Evolutionary conservation across 2,797 vertebrate species (phyloP).

Genomic region (Cichlasoma orientale): DNA sequence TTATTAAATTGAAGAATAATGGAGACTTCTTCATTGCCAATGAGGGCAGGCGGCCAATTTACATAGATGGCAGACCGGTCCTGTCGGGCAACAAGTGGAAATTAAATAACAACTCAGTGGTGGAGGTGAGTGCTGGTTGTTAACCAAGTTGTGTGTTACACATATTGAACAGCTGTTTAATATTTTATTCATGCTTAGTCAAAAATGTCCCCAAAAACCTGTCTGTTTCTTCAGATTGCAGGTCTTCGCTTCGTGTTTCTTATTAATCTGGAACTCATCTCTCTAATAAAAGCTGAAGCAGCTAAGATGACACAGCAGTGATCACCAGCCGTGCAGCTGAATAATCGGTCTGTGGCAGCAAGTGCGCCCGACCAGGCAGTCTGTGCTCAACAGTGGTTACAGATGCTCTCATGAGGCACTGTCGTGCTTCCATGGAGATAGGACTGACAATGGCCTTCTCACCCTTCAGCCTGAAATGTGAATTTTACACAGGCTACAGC

Average conservation of each 20-base stretch:
- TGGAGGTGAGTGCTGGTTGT: constrained; percentile 83
- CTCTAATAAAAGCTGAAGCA: constrained; percentile 94
- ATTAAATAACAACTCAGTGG: constrained; percentile 95
- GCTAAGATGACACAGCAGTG: constrained; percentile 93
- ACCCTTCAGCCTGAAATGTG: constrained; percentile 26
- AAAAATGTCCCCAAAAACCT: not conserved
- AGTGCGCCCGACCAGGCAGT: not conserved
- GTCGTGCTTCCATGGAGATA: not conserved
- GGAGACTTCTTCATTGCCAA: constrained; percentile 97
- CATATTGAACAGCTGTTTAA: not conserved
- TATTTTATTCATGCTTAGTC: not conserved
- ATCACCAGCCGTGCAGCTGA: constrained; percentile 41
- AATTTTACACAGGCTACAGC: constrained; percentile 23
- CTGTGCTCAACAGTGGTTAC: not conserved
- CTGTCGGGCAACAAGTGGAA: constrained; percentile 96
- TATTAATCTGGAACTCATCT: constrained; percentile 96
- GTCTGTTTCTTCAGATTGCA: constrained; percentile 84
- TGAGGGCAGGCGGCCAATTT: constrained; percentile 93
- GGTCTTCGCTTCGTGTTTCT: constrained; percentile 96
- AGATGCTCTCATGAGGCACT: constrained; percentile 2
- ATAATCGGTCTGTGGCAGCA: not conserved
- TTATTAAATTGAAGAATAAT: constrained; percentile 96
- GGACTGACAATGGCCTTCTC: not conserved
- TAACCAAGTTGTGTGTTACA: not conserved
- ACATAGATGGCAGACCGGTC: constrained; percentile 93